Base-by-base conservation (phyloP, 1,140 invertebrate species). In the Bombus pascuorum region DNA sequence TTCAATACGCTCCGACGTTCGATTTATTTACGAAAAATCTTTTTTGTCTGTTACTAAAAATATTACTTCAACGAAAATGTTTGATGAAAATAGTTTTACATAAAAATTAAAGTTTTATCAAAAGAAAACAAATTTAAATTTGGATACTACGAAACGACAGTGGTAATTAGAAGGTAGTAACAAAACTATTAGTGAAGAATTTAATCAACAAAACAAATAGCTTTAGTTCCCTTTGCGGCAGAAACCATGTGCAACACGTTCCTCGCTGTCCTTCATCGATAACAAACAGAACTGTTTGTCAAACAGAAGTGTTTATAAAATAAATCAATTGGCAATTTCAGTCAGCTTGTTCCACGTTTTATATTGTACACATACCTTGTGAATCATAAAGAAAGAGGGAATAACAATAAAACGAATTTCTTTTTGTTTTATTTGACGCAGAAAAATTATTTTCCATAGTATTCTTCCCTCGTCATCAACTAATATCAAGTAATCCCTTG, bases 121-220 rank as follows among this genome's bases (percentile, higher is more conserved):
- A 22, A 53, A 53, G 18, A 53, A 53, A 53, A 53, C 13, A 4
- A 18, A 70, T 1, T 3, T 59, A 12, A 5, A 37, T 9, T 70
- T 25, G 37, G 22, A 39, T 39, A 10, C 34, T 9, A 25, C 13
- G 8, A 34, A 81, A 86, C 72, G 87, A 88, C 75, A 85, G 39
- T 72, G 81, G 81, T 91, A 92, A 93, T 92, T 92, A 92, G 90
- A 86, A 91, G 90, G 90, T 87, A 91, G 92, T 90, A 93, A 92
- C 92, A 91, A 93, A 91, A 92, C 86, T 81, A 89, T 90, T 80
- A 65, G 53, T 75, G 83, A 92, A 89, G 88, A 92, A 86, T 92
- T 91, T 92, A 89, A 92, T 93, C 87, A 90, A 91, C 84, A 90
- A 77, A 77, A 62, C 53, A 93, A 93, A 86, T 85, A 73, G 83